phyloP scores from a whole-genome alignment of 1,140 invertebrate species.

The Calliphora vicina region DNA sequence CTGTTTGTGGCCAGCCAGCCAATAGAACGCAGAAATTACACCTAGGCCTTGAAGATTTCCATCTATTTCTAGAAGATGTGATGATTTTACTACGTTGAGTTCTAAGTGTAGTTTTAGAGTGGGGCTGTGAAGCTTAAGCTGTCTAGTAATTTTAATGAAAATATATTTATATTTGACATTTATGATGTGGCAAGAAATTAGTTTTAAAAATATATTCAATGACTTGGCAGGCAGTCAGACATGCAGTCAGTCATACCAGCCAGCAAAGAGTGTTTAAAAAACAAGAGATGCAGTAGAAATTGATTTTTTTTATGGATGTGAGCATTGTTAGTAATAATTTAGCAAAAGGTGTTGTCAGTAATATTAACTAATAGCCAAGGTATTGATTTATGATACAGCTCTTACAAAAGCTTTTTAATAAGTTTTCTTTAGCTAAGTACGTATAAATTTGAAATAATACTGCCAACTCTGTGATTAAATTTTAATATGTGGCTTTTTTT shows the following conservation, averaged over 20 bases:
- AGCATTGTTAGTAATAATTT: constrained; percentile 1
- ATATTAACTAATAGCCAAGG: not conserved
- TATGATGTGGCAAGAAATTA: not conserved
- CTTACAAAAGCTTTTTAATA: too few species aligned
- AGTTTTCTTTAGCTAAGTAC: too few species aligned
- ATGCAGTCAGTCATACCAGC: not conserved
- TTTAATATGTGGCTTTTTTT: too few species aligned
- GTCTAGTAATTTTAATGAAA: not conserved
- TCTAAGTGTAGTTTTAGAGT: not conserved
- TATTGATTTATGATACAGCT: not conserved
- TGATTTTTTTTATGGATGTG: not conserved
- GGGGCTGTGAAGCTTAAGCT: not conserved
- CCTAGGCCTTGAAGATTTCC: not conserved
- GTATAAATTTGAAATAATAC: too few species aligned
- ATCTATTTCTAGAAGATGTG: not conserved
- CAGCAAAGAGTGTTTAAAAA: not conserved
- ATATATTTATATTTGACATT: constrained; percentile 14
- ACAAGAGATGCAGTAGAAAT: not conserved
- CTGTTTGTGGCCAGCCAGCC: not conserved
- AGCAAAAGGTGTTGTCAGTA: not conserved
- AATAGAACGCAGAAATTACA: not conserved
- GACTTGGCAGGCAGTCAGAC: not conserved
- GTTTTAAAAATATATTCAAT: not conserved
- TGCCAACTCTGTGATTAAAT: too few species aligned
- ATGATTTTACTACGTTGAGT: not conserved